phyloP scores from a whole-genome alignment of 1,140 invertebrate species.

The Drosophila fuyamai region DNA sequence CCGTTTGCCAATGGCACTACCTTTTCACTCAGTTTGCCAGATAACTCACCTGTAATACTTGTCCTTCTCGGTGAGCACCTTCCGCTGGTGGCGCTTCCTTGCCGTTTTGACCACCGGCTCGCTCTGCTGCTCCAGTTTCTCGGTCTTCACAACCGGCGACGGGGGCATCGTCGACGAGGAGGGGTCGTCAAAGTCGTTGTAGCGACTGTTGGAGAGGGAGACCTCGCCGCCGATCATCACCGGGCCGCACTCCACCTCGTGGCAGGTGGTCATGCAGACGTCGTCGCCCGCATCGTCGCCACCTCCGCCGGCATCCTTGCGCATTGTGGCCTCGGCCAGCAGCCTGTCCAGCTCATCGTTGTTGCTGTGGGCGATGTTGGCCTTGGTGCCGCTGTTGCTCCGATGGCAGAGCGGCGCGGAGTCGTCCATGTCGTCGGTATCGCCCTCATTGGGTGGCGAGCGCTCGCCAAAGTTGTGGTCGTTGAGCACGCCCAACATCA shows the following conservation, averaged over 20 bases:
- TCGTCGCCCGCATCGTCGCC: conserved; percentile 1
- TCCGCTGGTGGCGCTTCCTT: conserved; percentile 15
- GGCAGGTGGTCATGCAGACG: background rate
- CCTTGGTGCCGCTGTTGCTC: background rate
- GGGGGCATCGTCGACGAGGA: background rate
- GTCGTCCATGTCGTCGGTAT: conserved; percentile 21
- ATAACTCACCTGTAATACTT: conserved; percentile 57
- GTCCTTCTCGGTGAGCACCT: conserved; percentile 44
- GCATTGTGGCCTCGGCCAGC: conserved; percentile 25
- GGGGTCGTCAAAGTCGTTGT: conserved; percentile 8
- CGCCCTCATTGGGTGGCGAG: background rate
- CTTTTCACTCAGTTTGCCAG: too few species aligned
- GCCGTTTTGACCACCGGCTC: background rate
- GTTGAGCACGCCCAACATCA: conserved; percentile 50
- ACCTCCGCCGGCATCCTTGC: background rate
- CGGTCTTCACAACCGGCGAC: background rate
- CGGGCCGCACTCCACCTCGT: conserved; percentile 37
- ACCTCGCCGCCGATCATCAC: conserved; percentile 51
- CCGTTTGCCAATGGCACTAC: too few species aligned
- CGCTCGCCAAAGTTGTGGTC: conserved; percentile 53
- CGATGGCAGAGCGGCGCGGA: background rate
- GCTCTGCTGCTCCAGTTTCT: background rate
- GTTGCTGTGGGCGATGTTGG: background rate
- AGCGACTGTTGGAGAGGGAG: conserved; percentile 31
- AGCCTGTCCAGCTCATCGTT: conserved; percentile 33